phyloP scores from a whole-genome alignment of 1,140 invertebrate genomes.

The Argopecten irradians region DNA sequence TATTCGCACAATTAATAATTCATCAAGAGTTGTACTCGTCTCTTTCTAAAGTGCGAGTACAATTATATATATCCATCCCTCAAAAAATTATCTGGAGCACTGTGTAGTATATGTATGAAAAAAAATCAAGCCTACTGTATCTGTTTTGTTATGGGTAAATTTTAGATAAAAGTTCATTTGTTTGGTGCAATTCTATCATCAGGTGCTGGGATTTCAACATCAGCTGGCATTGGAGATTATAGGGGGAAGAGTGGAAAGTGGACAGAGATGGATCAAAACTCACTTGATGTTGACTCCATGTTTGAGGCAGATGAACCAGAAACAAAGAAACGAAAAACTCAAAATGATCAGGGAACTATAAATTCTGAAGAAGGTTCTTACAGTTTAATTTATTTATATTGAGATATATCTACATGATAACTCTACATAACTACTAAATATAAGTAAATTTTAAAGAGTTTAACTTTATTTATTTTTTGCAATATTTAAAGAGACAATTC shows the following conservation, averaged over 20 bases:
- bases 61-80: background rate
- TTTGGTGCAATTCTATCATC: slow-evolving; percentile 65
- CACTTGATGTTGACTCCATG: slow-evolving; percentile 20
- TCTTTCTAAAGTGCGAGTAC: too few relatives aligned
- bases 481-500: too few relatives aligned
- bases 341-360: background rate
- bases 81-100: too few relatives aligned
- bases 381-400: too few relatives aligned
- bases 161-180: background rate
- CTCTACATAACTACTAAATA: too few relatives aligned
- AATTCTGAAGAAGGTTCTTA: background rate
- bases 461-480: too few relatives aligned
- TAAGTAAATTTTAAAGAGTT: too few relatives aligned
- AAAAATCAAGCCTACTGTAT: too few relatives aligned
- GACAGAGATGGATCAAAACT: slow-evolving; percentile 68
- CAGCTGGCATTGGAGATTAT: slow-evolving; percentile 97
- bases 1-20: too few relatives aligned
- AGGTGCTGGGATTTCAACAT: slow-evolving; percentile 95
- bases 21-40: background rate
- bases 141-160: background rate
- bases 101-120: too few relatives aligned
- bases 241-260: slow-evolving; percentile 81
- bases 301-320: slow-evolving; percentile 1
- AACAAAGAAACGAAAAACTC: background rate
- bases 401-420: too few relatives aligned